Evolutionary conservation across 2,888 invertebrate genomes (phyloP).

Genomic region (Podabrus alpinus): DNA sequence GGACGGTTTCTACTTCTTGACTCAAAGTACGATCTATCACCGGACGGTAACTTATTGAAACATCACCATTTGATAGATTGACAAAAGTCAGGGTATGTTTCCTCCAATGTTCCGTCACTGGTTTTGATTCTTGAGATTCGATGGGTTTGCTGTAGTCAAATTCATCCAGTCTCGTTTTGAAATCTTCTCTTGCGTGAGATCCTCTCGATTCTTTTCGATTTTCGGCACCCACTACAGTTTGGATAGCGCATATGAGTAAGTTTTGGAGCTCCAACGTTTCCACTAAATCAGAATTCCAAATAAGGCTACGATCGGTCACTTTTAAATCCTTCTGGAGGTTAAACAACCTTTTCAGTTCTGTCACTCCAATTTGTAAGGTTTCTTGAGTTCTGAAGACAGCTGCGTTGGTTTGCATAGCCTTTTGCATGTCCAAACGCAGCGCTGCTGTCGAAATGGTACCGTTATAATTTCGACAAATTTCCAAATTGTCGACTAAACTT

Average conservation of each 20-base stretch:
- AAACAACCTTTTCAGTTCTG: conserved; percentile 77
- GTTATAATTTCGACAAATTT: conserved; percentile 76
- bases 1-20: conserved; percentile 66
- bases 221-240: conserved; percentile 90
- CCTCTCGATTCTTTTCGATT: conserved; percentile 97
- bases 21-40: conserved; percentile 94
- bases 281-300: conserved; percentile 97
- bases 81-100: conserved; percentile 91
- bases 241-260: conserved; percentile 88
- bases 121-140: conserved; percentile 72
- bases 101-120: conserved; percentile 91
- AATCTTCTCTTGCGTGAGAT: conserved; percentile 97
- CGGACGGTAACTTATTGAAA: conserved; percentile 82
- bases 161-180: conserved; percentile 86
- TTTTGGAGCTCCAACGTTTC: conserved; percentile 98
- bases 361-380: conserved; percentile 76
- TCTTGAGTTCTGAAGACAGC: conserved; percentile 95
- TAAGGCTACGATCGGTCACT: conserved; percentile 72
- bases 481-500: conserved; percentile 89
- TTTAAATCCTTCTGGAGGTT: conserved; percentile 78
- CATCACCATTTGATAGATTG: conserved; percentile 75
- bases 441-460: conserved; percentile 82
- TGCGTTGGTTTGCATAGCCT: conserved; percentile 96
- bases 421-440: conserved; percentile 91
- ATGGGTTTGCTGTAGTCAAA: conserved; percentile 90